phyloP scores from a whole-genome alignment of 2,888 invertebrate genomes.

The Agrochola litura region DNA sequence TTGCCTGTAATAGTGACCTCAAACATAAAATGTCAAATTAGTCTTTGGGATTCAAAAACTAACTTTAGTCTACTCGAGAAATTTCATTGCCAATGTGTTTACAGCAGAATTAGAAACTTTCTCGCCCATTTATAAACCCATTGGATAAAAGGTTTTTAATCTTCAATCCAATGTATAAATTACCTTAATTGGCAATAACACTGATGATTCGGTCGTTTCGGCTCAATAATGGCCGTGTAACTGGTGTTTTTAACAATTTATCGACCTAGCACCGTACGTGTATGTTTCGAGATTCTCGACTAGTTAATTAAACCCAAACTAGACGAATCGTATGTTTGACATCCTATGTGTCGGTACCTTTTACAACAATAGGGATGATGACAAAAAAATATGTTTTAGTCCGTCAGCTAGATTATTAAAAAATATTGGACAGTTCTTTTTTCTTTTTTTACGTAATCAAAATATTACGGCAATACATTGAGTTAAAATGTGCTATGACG shows the following conservation, averaged over 20 bases:
- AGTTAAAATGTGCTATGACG: no score
- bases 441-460: no score
- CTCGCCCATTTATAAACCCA: background rate
- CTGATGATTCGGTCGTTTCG: constrained; percentile 33
- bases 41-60: no score
- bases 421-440: no score
- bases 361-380: no score
- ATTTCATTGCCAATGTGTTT: background rate
- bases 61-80: background rate
- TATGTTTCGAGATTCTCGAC: background rate
- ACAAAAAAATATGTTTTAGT: no score
- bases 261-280: constrained; percentile 1
- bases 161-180: constrained; percentile 38
- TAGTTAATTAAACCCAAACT: background rate
- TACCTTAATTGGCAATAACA: constrained; percentile 44
- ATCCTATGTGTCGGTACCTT: no score
- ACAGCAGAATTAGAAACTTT: background rate
- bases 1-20: no score
- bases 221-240: constrained; percentile 41
- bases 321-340: background rate
- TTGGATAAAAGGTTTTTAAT: constrained; percentile 41
- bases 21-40: no score
- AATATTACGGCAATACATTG: no score
- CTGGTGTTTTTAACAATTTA: constrained; percentile 39
- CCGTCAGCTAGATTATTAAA: no score